phyloP scores from a whole-genome alignment of 2,888 invertebrate species.

The Brachyopa scutellaris region DNA sequence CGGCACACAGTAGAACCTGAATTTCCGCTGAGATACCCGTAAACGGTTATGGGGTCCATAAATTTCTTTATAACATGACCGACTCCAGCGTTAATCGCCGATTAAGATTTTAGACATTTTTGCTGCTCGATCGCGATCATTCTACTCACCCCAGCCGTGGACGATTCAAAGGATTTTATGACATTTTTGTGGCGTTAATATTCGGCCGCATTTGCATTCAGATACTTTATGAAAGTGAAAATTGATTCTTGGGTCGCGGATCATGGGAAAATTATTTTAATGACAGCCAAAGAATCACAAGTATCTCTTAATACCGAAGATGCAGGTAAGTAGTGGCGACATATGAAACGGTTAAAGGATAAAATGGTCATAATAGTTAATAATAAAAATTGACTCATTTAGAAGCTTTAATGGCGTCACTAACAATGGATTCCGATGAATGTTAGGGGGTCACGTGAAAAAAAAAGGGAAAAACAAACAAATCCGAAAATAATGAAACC shows the following conservation, averaged over 20 bases:
- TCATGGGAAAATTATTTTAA: conserved; percentile 69
- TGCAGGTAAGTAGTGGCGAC: conserved; percentile 30
- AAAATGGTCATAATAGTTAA: conserved; percentile 34
- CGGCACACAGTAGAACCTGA: conserved; percentile 51
- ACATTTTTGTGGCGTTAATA: conserved; percentile 72
- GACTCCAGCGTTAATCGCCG: conserved; percentile 70
- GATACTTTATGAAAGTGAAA: conserved; percentile 72
- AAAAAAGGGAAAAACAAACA: neutral
- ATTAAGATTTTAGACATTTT: conserved; percentile 73
- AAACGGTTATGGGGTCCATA: conserved; percentile 70
- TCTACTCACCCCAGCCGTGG: conserved; percentile 36
- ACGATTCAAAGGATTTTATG: conserved; percentile 67
- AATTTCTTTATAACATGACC: conserved; percentile 70
- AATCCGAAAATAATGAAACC: too few species aligned
- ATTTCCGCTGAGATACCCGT: conserved; percentile 68
- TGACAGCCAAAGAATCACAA: conserved; percentile 17
- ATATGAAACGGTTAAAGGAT: conserved; percentile 42
- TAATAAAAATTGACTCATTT: conserved; percentile 32
- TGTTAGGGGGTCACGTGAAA: neutral
- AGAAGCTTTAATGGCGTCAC: neutral
- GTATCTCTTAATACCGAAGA: conserved; percentile 5
- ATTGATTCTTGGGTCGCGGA: conserved; percentile 62
- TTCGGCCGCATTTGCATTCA: conserved; percentile 60
- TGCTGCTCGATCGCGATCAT: conserved; percentile 60
- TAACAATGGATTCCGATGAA: neutral